phyloP scores from a whole-genome alignment of 2,888 invertebrate species.

The Chorisops tibialis region DNA sequence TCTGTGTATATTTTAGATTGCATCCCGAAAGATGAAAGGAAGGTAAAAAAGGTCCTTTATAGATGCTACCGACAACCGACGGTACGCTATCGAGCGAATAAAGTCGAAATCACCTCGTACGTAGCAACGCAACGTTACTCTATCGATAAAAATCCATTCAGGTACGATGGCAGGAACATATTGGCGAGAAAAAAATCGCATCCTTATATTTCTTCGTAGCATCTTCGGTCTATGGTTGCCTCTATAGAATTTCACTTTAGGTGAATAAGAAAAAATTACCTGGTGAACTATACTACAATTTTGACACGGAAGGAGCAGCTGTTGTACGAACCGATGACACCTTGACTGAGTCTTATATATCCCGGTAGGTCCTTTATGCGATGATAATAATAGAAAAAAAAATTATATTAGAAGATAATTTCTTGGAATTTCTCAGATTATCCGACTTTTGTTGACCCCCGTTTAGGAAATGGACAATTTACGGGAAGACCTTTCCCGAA shows the following conservation, averaged over 20 bases:
- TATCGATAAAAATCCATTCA: slow-evolving; percentile 15
- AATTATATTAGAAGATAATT: too few species aligned
- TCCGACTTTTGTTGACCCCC: too few species aligned
- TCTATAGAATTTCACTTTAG: neutral
- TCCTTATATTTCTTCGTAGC: too few species aligned
- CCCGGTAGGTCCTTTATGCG: too few species aligned
- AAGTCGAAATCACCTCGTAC: neutral
- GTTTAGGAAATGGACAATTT: too few species aligned
- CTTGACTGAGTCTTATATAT: too few species aligned
- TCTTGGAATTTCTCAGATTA: too few species aligned
- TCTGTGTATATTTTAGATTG: neutral
- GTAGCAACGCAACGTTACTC: neutral
- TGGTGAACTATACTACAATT: slow-evolving; percentile 8
- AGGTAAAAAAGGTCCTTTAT: neutral
- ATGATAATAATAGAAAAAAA: too few species aligned
- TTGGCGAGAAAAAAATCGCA: neutral
- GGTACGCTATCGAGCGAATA: slow-evolving; percentile 8
- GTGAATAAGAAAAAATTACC: slow-evolving; percentile 8
- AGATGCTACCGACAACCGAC: too few species aligned
- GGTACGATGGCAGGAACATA: slow-evolving; percentile 2
- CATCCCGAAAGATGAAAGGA: neutral
- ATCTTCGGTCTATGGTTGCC: too few species aligned
- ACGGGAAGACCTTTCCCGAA: too few species aligned
- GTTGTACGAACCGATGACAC: neutral
- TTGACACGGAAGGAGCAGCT: slow-evolving; percentile 4